These are phyloP conservation scores for Drosophila tristis DNA, from an alignment of 1,140 invertebrate species.

Conservation along the genomic window DNA sequence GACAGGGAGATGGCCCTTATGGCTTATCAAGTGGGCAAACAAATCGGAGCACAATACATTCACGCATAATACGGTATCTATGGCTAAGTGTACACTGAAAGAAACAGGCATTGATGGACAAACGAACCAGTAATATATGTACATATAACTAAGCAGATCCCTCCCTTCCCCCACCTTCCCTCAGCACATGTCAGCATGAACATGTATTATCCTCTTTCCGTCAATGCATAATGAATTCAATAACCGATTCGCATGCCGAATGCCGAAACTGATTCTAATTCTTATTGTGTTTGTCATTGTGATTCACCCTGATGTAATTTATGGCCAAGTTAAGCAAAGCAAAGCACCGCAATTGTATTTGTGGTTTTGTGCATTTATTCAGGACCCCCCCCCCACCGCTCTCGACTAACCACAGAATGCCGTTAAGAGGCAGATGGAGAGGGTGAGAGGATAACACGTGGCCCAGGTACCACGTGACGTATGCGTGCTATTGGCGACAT, in stretches of 20 bases:
- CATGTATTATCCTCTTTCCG: conserved; percentile 4
- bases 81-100: conserved; percentile 4
- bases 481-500: conserved; percentile 57
- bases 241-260: conserved; percentile 9
- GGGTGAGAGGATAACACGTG: conserved; percentile 33
- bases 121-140: neutral
- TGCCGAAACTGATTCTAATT: conserved; percentile 43
- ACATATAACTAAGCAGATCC: neutral
- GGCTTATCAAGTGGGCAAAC: conserved; percentile 42
- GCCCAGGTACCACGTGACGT: conserved; percentile 56
- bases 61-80: conserved; percentile 25
- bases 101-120: neutral
- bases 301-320: conserved; percentile 50
- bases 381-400: neutral
- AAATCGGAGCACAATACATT: conserved; percentile 53
- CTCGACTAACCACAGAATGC: conserved; percentile 27
- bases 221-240: conserved; percentile 16
- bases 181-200: no score
- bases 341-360: conserved; percentile 27
- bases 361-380: conserved; percentile 15
- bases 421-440: conserved; percentile 6
- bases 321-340: conserved; percentile 30
- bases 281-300: conserved; percentile 13
- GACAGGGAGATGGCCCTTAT: conserved; percentile 8
- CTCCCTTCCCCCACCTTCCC: no score